Evolutionary conservation across 2,113 vertebrate species (phyloP).

Genomic region (Bujurquina vittata): DNA sequence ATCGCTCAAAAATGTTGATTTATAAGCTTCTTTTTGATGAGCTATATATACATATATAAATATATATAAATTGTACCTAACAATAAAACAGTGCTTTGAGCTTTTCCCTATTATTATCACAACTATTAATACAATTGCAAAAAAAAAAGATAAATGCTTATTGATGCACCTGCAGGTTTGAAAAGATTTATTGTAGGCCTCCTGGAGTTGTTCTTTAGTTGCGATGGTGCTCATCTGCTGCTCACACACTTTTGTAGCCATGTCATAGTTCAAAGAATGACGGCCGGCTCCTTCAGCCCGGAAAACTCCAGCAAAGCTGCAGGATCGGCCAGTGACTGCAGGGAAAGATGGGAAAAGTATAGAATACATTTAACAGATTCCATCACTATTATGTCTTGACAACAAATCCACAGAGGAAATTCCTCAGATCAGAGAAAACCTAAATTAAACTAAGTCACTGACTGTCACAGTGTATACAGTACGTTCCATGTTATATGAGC

Average conservation of each 20-base stretch:
- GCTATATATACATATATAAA: background rate
- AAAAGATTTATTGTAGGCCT: conserved; percentile 73
- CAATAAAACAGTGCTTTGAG: background rate
- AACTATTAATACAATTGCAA: background rate
- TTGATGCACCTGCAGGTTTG: conserved; percentile 91
- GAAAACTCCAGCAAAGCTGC: conserved; percentile 87
- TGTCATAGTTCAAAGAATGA: conserved; percentile 79
- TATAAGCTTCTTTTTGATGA: background rate
- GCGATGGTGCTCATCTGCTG: conserved; percentile 80
- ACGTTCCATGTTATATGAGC: background rate
- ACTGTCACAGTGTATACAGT: background rate
- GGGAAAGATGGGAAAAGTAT: background rate
- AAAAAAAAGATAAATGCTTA: background rate
- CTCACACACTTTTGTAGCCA: conserved; percentile 80
- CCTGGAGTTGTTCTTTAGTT: conserved; percentile 72
- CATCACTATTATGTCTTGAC: background rate
- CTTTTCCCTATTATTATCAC: fast-evolving
- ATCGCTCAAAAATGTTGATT: background rate
- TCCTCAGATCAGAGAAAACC: too few species aligned
- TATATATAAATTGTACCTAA: background rate
- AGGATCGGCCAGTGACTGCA: conserved; percentile 80
- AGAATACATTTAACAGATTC: background rate
- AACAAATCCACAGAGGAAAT: background rate
- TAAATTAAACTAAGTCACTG: background rate
- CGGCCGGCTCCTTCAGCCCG: conserved; percentile 84